phyloP scores from a whole-genome alignment of 2,888 invertebrate species.

The Drosophila infuscata region DNA sequence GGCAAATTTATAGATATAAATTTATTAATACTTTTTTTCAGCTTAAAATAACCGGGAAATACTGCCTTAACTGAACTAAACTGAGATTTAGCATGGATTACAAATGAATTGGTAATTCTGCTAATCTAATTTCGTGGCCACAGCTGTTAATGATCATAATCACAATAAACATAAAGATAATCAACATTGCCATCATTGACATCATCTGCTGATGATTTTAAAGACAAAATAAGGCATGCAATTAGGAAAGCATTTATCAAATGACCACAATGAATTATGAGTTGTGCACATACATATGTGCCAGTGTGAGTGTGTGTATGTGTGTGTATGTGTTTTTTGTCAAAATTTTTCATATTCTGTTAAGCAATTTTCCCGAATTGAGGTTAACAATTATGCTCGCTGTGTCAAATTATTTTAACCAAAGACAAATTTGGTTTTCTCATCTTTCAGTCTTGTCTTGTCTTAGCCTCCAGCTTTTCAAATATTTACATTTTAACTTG shows the following conservation, averaged over 20 bases:
- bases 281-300: not conserved
- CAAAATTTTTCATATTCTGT: not conserved
- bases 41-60: not conserved
- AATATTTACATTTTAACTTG: not conserved
- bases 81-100: slow-evolving; percentile 45
- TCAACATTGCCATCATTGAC: not conserved
- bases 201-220: slow-evolving; percentile 23
- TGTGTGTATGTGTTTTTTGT: not conserved
- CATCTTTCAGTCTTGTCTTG: not conserved
- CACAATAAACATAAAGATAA: slow-evolving; percentile 13
- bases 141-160: slow-evolving; percentile 5
- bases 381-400: not conserved
- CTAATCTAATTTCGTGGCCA: slow-evolving; percentile 15
- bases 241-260: slow-evolving; percentile 74
- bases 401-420: not conserved
- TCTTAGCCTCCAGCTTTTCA: not conserved
- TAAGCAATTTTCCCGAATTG: not conserved
- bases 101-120: slow-evolving; percentile 45
- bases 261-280: slow-evolving; percentile 38
- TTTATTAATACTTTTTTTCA: slow-evolving; percentile 2
- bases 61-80: slow-evolving; percentile 2
- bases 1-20: not conserved
- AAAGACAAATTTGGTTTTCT: not conserved
- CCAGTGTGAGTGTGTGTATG: not conserved
- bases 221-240: slow-evolving; percentile 45